Evolutionary conservation across 2,797 vertebrate genomes (phyloP).

Genomic region (Mus minutoides): DNA sequence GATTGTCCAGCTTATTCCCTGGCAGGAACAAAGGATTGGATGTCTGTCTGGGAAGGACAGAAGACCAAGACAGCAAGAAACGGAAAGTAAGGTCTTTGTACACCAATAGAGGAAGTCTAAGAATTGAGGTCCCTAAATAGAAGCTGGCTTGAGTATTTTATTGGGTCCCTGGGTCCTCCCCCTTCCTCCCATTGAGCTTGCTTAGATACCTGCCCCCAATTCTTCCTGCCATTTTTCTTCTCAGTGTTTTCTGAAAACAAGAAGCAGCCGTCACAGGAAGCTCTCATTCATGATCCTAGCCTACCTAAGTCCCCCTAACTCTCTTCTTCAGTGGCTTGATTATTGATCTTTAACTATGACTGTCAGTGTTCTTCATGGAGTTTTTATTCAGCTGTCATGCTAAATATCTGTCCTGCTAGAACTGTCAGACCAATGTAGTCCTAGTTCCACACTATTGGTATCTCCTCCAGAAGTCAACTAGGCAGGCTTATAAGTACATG

Average conservation of each 20-base stretch:
- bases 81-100: not conserved
- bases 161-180: not conserved
- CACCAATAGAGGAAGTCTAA: not conserved
- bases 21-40: not conserved
- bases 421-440: constrained; percentile 74
- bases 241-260: not conserved
- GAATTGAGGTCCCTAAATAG: not conserved
- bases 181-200: not conserved
- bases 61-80: not conserved
- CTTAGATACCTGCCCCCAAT: not conserved
- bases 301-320: not conserved
- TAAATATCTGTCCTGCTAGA: constrained; percentile 61
- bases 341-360: constrained; percentile 79
- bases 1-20: not conserved
- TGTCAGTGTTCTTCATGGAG: constrained; percentile 59
- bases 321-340: constrained; percentile 66
- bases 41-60: not conserved
- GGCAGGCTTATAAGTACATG: not conserved
- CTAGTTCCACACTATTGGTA: not conserved
- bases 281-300: not conserved
- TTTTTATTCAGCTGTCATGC: constrained; percentile 68
- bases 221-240: not conserved
- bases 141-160: not conserved
- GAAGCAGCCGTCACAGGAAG: not conserved
- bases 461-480: constrained; percentile 5